Evolutionary conservation across 2,797 vertebrate genomes (phyloP).

Genomic region (Tiaroga cobitis): DNA sequence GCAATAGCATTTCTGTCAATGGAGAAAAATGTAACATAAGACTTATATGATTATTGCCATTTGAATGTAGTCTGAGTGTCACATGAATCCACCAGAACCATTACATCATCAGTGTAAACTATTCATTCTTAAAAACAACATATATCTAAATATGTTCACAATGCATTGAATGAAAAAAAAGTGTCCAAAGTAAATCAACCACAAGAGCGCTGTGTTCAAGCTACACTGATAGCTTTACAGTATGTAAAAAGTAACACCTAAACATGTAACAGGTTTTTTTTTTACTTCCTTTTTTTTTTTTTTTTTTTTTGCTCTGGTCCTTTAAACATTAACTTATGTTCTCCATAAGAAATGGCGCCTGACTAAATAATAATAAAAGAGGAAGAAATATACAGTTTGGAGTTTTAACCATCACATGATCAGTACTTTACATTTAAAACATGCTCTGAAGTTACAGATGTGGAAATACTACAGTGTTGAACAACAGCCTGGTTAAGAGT

Average conservation of each 20-base stretch:
- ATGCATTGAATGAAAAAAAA: constrained; percentile 61
- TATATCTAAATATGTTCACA: constrained; percentile 63
- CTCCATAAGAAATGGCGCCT: background rate
- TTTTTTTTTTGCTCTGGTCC: background rate
- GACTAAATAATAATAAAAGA: background rate
- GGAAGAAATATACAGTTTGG: background rate
- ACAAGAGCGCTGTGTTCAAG: constrained; percentile 66
- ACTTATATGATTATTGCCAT: constrained; percentile 71
- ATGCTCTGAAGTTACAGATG: constrained; percentile 25
- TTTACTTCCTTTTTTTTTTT: background rate
- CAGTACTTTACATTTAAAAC: constrained; percentile 24
- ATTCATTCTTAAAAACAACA: constrained; percentile 67
- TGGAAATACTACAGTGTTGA: constrained; percentile 24
- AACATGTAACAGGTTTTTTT: background rate
- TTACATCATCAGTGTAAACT: constrained; percentile 70
- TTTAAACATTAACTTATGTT: constrained; percentile 14
- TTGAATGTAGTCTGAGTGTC: constrained; percentile 68
- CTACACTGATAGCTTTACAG: constrained; percentile 53
- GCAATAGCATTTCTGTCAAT: constrained; percentile 28
- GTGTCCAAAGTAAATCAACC: constrained; percentile 42
- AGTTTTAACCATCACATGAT: constrained; percentile 17
- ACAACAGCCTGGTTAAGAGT: background rate
- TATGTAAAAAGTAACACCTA: constrained; percentile 54
- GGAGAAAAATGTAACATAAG: constrained; percentile 46
- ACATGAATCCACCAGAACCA: constrained; percentile 72